Evolutionary conservation across 2,113 vertebrate species (phyloP).

Genomic region (Seriola quinqueradiata): DNA sequence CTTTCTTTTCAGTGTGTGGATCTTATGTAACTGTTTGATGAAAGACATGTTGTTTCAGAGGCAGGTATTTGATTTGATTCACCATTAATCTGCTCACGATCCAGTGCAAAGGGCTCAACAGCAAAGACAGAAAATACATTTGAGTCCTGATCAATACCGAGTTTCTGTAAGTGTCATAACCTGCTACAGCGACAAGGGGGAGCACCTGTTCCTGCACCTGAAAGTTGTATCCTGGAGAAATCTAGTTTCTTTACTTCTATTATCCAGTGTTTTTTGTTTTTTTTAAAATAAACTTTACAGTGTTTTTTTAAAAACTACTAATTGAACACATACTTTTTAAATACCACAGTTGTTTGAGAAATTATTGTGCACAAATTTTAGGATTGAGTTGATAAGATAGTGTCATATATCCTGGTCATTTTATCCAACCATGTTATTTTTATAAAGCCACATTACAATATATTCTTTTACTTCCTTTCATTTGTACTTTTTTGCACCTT

Average conservation of each 20-base stretch:
- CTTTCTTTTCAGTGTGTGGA: background rate
- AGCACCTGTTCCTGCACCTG: background rate
- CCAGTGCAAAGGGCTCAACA: background rate
- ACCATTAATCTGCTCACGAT: background rate
- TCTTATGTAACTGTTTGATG: background rate
- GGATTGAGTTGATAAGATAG: background rate
- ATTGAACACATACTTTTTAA: too few species aligned
- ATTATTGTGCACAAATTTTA: background rate
- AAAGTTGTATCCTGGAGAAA: background rate
- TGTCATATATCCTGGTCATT: too few species aligned
- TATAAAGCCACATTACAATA: too few species aligned
- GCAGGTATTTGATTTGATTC: background rate
- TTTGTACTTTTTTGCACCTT: too few species aligned
- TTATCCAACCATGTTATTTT: too few species aligned
- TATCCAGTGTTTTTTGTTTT: background rate
- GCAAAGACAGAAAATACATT: background rate
- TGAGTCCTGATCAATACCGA: background rate
- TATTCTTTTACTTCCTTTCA: too few species aligned
- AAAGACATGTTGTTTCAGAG: background rate
- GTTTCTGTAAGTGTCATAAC: background rate
- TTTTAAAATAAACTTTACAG: background rate
- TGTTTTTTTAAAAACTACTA: background rate
- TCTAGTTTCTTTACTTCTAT: background rate
- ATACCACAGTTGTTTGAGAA: background rate
- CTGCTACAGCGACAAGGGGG: slow-evolving; percentile 6